phyloP scores from a whole-genome alignment of 2,888 invertebrate genomes.

The Apamea anceps region DNA sequence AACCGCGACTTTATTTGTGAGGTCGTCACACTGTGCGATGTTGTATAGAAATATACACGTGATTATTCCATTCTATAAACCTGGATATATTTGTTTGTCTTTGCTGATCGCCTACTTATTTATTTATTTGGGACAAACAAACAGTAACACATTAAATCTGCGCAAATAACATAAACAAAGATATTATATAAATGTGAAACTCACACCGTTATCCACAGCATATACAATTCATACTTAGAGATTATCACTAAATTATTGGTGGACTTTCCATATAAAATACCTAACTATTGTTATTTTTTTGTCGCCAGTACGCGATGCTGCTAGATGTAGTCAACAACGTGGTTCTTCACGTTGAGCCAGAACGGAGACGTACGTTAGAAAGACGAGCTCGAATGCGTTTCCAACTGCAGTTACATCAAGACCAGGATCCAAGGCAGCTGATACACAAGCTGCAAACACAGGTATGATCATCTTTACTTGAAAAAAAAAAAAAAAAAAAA shows the following conservation, averaged over 20 bases:
- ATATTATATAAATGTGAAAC: too few relatives aligned
- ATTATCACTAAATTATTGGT: background rate
- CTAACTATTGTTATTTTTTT: background rate
- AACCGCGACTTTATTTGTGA: background rate
- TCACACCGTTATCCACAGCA: too few relatives aligned
- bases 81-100: background rate
- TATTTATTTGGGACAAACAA: too few relatives aligned
- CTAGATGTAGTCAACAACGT: conserved; percentile 99
- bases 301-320: conserved; percentile 97
- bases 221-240: too few relatives aligned
- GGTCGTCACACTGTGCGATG: background rate
- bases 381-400: conserved; percentile 97
- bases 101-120: too few relatives aligned
- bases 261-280: background rate
- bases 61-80: background rate
- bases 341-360: conserved; percentile 98
- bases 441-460: conserved; percentile 97
- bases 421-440: conserved; percentile 97
- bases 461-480: conserved; percentile 75
- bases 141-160: too few relatives aligned
- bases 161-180: too few relatives aligned
- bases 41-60: too few relatives aligned
- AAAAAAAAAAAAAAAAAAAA: background rate
- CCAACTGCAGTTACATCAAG: conserved; percentile 97
- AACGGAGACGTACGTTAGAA: conserved; percentile 97